Evolutionary conservation across 2,113 vertebrate species (phyloP), one percentile per base, ranked within the genome.

Genomic region (Baryphthengus martii): DNA sequence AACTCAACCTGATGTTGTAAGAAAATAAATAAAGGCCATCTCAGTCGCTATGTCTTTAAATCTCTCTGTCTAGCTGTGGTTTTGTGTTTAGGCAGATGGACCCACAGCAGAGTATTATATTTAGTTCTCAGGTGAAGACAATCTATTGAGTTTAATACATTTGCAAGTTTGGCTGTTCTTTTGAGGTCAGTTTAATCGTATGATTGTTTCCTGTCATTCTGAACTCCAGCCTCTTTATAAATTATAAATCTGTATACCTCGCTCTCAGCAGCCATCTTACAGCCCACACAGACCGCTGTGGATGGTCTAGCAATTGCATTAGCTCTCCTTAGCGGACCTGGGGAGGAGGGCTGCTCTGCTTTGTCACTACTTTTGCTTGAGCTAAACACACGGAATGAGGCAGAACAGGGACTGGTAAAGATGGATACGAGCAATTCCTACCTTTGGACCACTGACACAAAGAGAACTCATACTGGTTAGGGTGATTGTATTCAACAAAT

Each of bases 11-110:
- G 66, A 92, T 73, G 66, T 55, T 31, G 85, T 56, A 65, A 86
- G 92, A 83, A 89, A 95, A 87, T 95, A 96, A 96, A 95, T 96
- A 93, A 96, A 96, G 75, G 65, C 40, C 55, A 23, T 91, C 37
- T 89, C 66, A 91, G 82, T 56, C 45, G 21, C 52, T 87, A 25
- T 5, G 35, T 83, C 90, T 95, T 95, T 91, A 96, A 85, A 93
- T 93, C 72, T 76, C 58, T 52, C 92, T 84, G 52, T 61, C 83
- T 77, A 25, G 83, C 79, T 84, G 86, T 29, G 76, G 76, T 62
- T 95, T 95, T 92, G 61, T 52, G 61, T 89, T 83, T 31, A 79
- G 91, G 66, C 53, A 84, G 55, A 52, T 59, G 72, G 88, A 65
- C 92, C 75, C 89, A 24, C 66, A 71, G 55, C 4, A 2, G 23